phyloP scores from a whole-genome alignment of 2,113 vertebrate genomes.

The Stigmatopora argus region DNA sequence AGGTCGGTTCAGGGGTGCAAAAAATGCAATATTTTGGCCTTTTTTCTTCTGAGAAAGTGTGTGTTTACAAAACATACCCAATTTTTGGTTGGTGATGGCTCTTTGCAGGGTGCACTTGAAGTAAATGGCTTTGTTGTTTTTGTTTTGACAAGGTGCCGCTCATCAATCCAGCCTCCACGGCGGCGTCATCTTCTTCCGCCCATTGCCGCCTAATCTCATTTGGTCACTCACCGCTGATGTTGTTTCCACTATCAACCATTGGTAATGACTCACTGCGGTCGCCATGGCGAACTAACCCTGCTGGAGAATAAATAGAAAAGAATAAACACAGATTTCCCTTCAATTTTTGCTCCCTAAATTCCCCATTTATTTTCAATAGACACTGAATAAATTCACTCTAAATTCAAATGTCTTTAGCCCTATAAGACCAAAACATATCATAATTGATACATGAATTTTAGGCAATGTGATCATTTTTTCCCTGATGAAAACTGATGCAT shows the following conservation, averaged over 20 bases:
- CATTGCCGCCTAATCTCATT: slow-evolving; percentile 60
- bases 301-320: slow-evolving; percentile 45
- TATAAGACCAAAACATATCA: no score
- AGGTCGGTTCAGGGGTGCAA: no score
- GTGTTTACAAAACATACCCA: no score
- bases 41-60: no score
- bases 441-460: no score
- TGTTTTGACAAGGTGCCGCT: slow-evolving; percentile 38
- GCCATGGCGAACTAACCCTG: slow-evolving; percentile 44
- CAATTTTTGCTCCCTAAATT: neutral
- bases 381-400: neutral
- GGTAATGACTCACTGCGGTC: slow-evolving; percentile 53
- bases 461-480: no score
- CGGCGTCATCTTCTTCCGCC: slow-evolving; percentile 47
- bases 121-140: slow-evolving; percentile 35
- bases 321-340: slow-evolving; percentile 9
- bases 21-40: no score
- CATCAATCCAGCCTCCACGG: slow-evolving; percentile 40
- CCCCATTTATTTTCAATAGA: neutral
- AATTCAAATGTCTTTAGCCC: neutral
- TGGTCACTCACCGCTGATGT: slow-evolving; percentile 59
- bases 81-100: neutral
- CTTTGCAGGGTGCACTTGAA: slow-evolving; percentile 14
- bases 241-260: slow-evolving; percentile 66
- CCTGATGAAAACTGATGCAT: no score